Evolutionary conservation across 2,113 vertebrate genomes (phyloP).

Genomic region (Dipodomys spectabilis): DNA sequence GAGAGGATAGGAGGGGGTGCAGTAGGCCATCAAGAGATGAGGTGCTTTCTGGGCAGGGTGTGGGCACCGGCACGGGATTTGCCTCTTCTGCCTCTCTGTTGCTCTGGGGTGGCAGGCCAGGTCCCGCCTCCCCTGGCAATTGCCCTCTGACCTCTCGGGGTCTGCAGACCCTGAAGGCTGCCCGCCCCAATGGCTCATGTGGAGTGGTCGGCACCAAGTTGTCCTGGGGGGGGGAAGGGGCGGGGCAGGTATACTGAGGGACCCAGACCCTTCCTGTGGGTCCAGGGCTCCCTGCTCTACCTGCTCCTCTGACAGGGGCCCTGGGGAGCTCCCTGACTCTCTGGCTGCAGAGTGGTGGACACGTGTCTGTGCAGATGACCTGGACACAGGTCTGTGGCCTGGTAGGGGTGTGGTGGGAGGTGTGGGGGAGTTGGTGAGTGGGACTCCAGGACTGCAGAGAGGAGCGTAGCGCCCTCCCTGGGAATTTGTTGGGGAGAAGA

Average conservation of each 20-base stretch:
- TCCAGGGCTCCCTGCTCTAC: not conserved
- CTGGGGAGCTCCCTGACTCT: not conserved
- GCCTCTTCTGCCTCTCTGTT: not conserved
- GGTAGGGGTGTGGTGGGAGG: not conserved
- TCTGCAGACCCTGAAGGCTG: not conserved
- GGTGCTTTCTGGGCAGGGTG: not conserved
- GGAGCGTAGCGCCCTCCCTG: accelerated
- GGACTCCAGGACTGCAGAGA: not conserved
- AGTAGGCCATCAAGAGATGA: not conserved
- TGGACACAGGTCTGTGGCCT: not conserved
- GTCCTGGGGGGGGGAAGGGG: too few species aligned
- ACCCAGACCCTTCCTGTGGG: too few species aligned
- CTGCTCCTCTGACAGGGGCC: not conserved
- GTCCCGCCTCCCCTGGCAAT: not conserved
- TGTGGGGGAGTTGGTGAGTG: too few species aligned
- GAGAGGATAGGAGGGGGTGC: not conserved
- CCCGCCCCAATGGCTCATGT: not conserved
- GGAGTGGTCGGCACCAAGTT: not conserved
- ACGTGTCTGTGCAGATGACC: too few species aligned
- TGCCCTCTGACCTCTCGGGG: not conserved
- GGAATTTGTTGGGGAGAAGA: not conserved
- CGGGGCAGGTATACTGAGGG: too few species aligned
- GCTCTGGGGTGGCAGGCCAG: not conserved
- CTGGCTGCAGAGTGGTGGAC: not conserved
- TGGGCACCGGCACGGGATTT: accelerated